Evolutionary conservation across 1,140 invertebrate genomes (phyloP), one percentile per base, ranked within the genome.

Genomic region (Dendrolimus punctatus): DNA sequence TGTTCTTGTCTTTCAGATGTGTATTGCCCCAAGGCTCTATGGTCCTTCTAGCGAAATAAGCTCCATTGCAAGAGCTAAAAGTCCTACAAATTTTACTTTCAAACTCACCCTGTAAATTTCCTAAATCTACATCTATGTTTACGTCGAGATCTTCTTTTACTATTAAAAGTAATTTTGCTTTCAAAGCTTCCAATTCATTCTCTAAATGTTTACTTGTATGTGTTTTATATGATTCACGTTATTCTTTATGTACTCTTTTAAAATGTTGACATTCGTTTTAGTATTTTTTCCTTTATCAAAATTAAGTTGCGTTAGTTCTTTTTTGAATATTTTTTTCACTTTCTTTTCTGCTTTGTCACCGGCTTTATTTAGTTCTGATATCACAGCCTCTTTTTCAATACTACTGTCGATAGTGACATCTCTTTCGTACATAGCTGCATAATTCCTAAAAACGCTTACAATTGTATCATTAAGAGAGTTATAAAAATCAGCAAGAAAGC

Each of bases 341-440:
- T 61, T 57, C 4, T 43, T 46, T 53, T 70, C 64, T 6, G 60
- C 46, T 8, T 10, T 49, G 2, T 49, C 42, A 38, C 50, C 58
- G 36, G 62, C 45, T 39, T 58, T 62, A 2, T 62, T 61, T 10
- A 80, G 47, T 8, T 57, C 7, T n/a, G 8, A 37, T 6, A 68
- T 39, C 42, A 80, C 58, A 6, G 6, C 10, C 10, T 68, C 48
- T 50, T 72, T 68, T 45, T 67, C 68, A 6, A 52, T 23, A 8
- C 54, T 60, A 4, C 44, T 47, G 39, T 75, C 68, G 0, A 41
- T 49, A n/a, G 50, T 64, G 0, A 73, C 61, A 40, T 84, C 78
- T 51, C 65, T 58, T 7, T 40, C 46, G 46, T 76, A 84, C 73
- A 81, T 80, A 47, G 71, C 68, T 8, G 57, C 58, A 36, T 81